Evolutionary conservation across 2,113 vertebrate species (phyloP).

Genomic region (Xiphophorus hellerii): DNA sequence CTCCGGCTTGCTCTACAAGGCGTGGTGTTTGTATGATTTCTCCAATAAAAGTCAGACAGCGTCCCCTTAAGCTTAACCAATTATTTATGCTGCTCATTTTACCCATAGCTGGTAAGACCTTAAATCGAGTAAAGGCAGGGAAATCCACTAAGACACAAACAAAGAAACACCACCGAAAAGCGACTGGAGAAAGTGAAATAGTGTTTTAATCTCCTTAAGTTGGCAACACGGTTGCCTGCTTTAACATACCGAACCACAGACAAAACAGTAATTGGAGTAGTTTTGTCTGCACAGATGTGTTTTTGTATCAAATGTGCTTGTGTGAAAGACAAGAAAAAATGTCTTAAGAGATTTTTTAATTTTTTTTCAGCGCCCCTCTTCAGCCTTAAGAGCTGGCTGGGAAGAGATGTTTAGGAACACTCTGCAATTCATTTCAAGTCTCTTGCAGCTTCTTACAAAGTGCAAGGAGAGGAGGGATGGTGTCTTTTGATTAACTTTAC

Average conservation of each 20-base stretch:
- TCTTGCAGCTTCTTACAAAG: slow-evolving; percentile 4
- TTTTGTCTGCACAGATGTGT: too few relatives aligned
- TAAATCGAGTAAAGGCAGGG: neutral
- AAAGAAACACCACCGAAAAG: slow-evolving; percentile 1
- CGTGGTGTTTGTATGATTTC: slow-evolving; percentile 15
- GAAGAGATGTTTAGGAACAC: slow-evolving; percentile 21
- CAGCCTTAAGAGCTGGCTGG: neutral
- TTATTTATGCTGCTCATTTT: slow-evolving; percentile 28
- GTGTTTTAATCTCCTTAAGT: neutral
- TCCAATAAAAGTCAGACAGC: slow-evolving; percentile 16
- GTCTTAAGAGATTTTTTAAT: neutral
- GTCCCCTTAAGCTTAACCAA: neutral
- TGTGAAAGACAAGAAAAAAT: neutral
- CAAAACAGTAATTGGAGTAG: too few relatives aligned
- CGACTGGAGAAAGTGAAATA: neutral
- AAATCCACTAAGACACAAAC: slow-evolving; percentile 8
- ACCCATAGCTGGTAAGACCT: neutral
- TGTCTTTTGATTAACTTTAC: slow-evolving; percentile 42
- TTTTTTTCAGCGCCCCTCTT: neutral
- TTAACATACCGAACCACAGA: neutral
- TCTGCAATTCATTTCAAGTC: neutral
- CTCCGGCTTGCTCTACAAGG: slow-evolving; percentile 8
- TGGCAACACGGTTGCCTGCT: neutral
- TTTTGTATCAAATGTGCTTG: too few relatives aligned
- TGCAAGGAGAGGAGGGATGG: neutral